phyloP scores from a whole-genome alignment of 1,140 invertebrate species.

The Nymphalis io region DNA sequence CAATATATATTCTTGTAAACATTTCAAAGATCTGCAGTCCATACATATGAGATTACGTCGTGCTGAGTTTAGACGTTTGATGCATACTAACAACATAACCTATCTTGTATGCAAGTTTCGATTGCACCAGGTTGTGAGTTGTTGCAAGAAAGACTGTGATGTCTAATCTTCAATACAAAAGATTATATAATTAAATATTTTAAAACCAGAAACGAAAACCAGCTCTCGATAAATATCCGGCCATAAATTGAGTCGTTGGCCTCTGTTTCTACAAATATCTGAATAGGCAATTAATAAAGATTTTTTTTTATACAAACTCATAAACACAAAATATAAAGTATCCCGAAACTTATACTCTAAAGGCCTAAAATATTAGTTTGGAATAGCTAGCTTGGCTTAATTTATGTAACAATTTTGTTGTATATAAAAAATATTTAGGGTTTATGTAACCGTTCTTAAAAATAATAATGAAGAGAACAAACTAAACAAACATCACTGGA shows the following conservation, averaged over 20 bases:
- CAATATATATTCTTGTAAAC: neutral
- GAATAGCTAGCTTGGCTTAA: too few species aligned
- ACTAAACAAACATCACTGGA: slow-evolving; percentile 40
- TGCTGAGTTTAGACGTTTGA: slow-evolving; percentile 24
- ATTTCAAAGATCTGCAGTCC: neutral
- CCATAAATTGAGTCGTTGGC: slow-evolving; percentile 34
- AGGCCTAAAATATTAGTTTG: too few species aligned
- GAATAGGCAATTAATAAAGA: slow-evolving; percentile 14
- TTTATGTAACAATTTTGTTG: neutral
- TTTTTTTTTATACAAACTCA: neutral
- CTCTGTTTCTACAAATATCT: slow-evolving; percentile 32
- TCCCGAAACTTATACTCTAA: too few species aligned
- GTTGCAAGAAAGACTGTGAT: slow-evolving; percentile 34
- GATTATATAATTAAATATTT: slow-evolving; percentile 31
- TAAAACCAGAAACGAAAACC: slow-evolving; percentile 30
- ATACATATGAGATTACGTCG: slow-evolving; percentile 36
- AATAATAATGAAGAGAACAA: slow-evolving; percentile 48
- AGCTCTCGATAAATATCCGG: slow-evolving; percentile 30
- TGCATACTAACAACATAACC: slow-evolving; percentile 38
- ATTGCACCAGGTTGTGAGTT: slow-evolving; percentile 31
- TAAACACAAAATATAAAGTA: too few species aligned
- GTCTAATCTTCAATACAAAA: slow-evolving; percentile 32
- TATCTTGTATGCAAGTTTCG: slow-evolving; percentile 33
- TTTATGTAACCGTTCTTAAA: slow-evolving; percentile 16
- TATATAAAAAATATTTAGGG: neutral